These are phyloP conservation scores for Tetramorium simillimum DNA, from an alignment of 1,140 invertebrate species.

Conservation along the genomic window DNA sequence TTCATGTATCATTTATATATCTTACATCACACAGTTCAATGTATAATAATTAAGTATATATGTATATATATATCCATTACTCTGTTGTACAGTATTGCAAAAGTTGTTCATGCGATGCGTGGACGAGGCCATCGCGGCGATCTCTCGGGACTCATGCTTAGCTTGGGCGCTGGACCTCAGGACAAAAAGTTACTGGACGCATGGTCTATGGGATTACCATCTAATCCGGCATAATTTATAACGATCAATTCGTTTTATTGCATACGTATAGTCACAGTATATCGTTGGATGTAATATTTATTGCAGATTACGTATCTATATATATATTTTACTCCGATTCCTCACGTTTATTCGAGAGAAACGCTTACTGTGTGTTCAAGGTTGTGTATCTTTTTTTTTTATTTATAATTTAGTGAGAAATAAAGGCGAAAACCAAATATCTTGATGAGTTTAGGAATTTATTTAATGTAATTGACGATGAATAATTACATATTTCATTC, in stretches of 20 bases:
- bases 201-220: conserved; percentile 83
- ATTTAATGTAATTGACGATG: neutral
- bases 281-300: conserved; percentile 64
- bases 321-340: conserved; percentile 29
- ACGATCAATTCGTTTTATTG: conserved; percentile 36
- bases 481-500: neutral
- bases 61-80: neutral
- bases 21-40: no score
- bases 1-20: no score
- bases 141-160: conserved; percentile 81
- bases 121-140: conserved; percentile 79
- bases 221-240: conserved; percentile 79
- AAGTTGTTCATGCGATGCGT: conserved; percentile 82
- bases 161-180: conserved; percentile 82
- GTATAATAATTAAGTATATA: no score
- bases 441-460: neutral
- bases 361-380: conserved; percentile 64
- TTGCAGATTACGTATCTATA: conserved; percentile 20
- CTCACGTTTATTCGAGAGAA: conserved; percentile 18
- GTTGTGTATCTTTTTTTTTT: conserved; percentile 68
- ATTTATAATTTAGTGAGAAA: conserved; percentile 64
- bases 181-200: conserved; percentile 82
- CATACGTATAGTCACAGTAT: conserved; percentile 38
- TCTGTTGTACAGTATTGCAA: conserved; percentile 79
- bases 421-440: neutral